A percentile compares a stretch with the other conserved stretches of the same genome.
Conservation (phyloP, 2,888 invertebrate genomes). For the Syrphus vitripennis region DNA sequence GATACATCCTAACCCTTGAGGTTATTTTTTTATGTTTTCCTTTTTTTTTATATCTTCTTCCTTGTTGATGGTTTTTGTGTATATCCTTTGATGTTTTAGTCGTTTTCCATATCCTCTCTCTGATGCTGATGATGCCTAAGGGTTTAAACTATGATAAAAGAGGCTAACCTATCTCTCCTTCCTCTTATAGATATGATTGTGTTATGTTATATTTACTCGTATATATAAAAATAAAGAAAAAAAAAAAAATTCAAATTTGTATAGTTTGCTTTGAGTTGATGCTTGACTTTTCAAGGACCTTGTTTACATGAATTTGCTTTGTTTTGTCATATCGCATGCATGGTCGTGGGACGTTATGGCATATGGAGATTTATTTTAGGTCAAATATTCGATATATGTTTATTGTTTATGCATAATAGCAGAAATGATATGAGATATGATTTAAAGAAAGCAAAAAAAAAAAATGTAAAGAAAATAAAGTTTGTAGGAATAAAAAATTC, state of each 20-base stretch:
- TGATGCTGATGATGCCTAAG: slow-evolving; percentile 6
- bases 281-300: slow-evolving; percentile 24
- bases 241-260: not conserved
- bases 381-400: not conserved
- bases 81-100: slow-evolving; percentile 48
- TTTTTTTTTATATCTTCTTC: slow-evolving; percentile 28
- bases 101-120: not conserved
- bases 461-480: too few relatives aligned
- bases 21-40: not conserved
- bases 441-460: too few relatives aligned
- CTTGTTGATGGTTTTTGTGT: slow-evolving; percentile 25
- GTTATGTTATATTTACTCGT: not conserved
- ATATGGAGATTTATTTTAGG: not conserved
- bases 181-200: not conserved
- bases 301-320: slow-evolving; percentile 19
- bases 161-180: not conserved
- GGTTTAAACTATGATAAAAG: slow-evolving; percentile 12
- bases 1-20: not conserved
- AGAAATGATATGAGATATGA: not conserved
- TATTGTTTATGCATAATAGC: too few relatives aligned
- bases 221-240: not conserved
- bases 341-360: not conserved
- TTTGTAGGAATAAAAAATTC: too few relatives aligned
- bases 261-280: slow-evolving; percentile 13
- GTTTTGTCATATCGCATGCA: not conserved